These are phyloP conservation scores for Eumacrocentrus americanus DNA, from an alignment of 2,888 invertebrate genomes.

Conservation along the genomic window DNA sequence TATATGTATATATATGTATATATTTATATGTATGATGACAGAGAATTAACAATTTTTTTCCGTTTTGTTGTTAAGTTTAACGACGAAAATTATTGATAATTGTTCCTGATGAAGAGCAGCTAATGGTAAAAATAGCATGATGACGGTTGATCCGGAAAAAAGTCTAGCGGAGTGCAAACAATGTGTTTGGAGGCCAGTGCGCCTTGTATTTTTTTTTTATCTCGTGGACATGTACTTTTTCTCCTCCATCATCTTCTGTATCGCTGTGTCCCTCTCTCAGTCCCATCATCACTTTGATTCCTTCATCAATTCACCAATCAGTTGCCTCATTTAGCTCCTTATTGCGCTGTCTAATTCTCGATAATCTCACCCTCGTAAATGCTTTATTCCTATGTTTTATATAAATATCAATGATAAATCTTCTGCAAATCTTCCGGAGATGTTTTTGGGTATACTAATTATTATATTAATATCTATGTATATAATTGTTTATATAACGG, in stretches of 20 bases:
- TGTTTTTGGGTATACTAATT: neutral
- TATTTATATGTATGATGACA: neutral
- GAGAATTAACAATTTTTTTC: slow-evolving; percentile 34
- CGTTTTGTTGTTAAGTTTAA: slow-evolving; percentile 25
- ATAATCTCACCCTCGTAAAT: slow-evolving; percentile 12
- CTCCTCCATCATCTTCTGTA: slow-evolving; percentile 28
- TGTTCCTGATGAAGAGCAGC: slow-evolving; percentile 40
- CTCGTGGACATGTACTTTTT: slow-evolving; percentile 31
- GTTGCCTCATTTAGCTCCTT: slow-evolving; percentile 6
- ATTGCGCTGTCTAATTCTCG: slow-evolving; percentile 30
- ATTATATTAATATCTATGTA: too few species aligned
- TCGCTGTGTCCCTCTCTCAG: neutral
- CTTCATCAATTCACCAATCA: too few species aligned
- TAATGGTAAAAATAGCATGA: slow-evolving; percentile 48
- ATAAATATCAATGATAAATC: neutral
- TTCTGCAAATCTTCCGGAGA: neutral
- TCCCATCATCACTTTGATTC: too few species aligned
- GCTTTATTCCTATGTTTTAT: slow-evolving; percentile 3
- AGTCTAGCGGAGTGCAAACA: slow-evolving; percentile 78
- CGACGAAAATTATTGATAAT: slow-evolving; percentile 39
- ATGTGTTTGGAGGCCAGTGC: slow-evolving; percentile 84
- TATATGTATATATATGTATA: neutral
- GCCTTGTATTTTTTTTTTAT: slow-evolving; percentile 42
- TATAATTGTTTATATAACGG: neutral
- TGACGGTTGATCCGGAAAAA: slow-evolving; percentile 52